Conservation (phyloP, 2,888 invertebrate species). For the Brenthis daphne region DNA sequence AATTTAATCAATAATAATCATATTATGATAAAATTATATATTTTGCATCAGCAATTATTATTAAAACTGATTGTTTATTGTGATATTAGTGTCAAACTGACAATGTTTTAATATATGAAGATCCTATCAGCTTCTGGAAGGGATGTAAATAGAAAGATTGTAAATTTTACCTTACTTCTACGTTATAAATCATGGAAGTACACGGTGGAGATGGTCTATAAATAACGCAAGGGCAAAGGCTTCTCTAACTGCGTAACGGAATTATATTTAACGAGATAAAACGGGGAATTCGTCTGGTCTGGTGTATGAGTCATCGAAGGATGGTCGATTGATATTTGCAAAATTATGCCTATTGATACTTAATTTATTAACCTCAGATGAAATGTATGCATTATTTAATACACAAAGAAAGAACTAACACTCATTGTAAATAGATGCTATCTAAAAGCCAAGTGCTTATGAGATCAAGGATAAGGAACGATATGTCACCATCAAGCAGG, state of each 20-base stretch:
- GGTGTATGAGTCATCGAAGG: slow-evolving; percentile 12
- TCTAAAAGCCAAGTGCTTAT: slow-evolving; percentile 26
- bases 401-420: background rate
- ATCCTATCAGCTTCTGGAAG: background rate
- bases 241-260: slow-evolving; percentile 21
- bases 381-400: too few relatives aligned
- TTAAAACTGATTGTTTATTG: too few relatives aligned
- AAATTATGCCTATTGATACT: slow-evolving; percentile 29
- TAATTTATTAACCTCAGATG: too few relatives aligned
- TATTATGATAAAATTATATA: too few relatives aligned
- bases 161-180: background rate
- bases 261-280: slow-evolving; percentile 23
- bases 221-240: slow-evolving; percentile 30
- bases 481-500: slow-evolving; percentile 40
- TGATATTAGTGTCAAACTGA: too few relatives aligned
- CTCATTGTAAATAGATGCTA: slow-evolving; percentile 20
- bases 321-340: slow-evolving; percentile 53
- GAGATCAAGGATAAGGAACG: slow-evolving; percentile 31
- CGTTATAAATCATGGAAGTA: slow-evolving; percentile 3
- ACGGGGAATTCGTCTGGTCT: slow-evolving; percentile 8
- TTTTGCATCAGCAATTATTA: too few relatives aligned
- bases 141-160: background rate
- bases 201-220: slow-evolving; percentile 10
- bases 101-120: too few relatives aligned
- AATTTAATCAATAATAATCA: too few relatives aligned